A percentile compares a stretch with the other conserved stretches of the same genome.
phyloP scores from a whole-genome alignment of 2,797 vertebrate species.

The Tragelaphus eurycerus region DNA sequence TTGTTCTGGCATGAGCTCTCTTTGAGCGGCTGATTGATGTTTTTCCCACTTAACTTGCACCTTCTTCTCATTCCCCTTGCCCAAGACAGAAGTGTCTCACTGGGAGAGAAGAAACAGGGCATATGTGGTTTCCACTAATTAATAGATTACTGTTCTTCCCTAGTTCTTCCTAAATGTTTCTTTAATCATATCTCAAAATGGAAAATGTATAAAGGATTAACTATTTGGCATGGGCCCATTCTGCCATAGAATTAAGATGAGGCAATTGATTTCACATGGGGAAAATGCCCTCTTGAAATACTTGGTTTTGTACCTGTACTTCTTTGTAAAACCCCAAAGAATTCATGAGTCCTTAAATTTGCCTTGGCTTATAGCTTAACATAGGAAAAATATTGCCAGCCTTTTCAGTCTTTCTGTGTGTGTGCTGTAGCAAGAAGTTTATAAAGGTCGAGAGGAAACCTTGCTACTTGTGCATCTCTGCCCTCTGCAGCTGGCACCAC shows the following conservation, averaged over 20 bases:
- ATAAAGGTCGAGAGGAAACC: background rate
- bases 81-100: background rate
- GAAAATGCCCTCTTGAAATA: background rate
- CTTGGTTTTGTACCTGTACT: conserved; percentile 32
- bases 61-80: conserved; percentile 7
- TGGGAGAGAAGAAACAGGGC: conserved; percentile 34
- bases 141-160: background rate
- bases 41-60: background rate
- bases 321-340: conserved; percentile 50
- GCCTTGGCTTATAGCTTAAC: conserved; percentile 41
- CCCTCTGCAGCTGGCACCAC: background rate
- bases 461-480: background rate
- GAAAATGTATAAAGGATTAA: background rate
- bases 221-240: conserved; percentile 15
- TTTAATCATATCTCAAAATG: conserved; percentile 45
- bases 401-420: background rate
- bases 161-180: background rate
- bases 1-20: background rate
- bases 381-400: background rate
- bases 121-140: background rate
- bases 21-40: background rate
- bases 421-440: conserved; percentile 13
- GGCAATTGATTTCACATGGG: conserved; percentile 15
- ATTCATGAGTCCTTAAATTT: conserved; percentile 49
- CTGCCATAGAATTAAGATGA: background rate